phyloP scores from a whole-genome alignment of 2,797 vertebrate genomes.

The Galagoides demidoff region DNA sequence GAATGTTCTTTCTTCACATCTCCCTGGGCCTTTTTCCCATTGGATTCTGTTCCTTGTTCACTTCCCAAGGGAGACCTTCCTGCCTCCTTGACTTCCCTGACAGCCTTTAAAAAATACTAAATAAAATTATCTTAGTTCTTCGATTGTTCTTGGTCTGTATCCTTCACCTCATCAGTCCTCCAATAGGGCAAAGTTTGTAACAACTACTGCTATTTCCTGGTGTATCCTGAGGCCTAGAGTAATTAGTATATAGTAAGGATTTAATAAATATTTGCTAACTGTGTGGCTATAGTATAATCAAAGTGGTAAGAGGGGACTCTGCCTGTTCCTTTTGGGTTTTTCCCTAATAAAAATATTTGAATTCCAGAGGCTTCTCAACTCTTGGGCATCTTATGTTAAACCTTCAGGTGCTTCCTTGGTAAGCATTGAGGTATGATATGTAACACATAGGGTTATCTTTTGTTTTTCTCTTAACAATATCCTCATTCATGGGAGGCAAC shows the following conservation, averaged over 20 bases:
- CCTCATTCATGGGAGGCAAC: background rate
- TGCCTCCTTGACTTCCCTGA: background rate
- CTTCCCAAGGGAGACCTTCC: background rate
- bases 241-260: background rate
- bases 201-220: background rate
- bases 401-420: background rate
- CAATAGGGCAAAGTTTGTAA: background rate
- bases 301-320: background rate
- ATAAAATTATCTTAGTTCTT: background rate
- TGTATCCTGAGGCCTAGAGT: background rate
- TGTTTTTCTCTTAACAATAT: background rate
- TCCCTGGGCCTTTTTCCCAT: background rate
- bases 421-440: background rate
- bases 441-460: background rate
- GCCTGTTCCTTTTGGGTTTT: background rate
- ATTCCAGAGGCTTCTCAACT: constrained; percentile 8
- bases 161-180: background rate
- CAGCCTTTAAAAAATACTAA: background rate
- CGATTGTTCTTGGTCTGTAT: background rate
- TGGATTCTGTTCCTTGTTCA: background rate
- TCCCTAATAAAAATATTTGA: background rate
- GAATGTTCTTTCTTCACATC: background rate
- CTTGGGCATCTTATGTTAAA: background rate
- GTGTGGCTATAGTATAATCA: background rate
- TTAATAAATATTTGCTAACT: constrained; percentile 2